Conservation (phyloP, 2,888 invertebrate species). For the Salpingus planirostris region DNA sequence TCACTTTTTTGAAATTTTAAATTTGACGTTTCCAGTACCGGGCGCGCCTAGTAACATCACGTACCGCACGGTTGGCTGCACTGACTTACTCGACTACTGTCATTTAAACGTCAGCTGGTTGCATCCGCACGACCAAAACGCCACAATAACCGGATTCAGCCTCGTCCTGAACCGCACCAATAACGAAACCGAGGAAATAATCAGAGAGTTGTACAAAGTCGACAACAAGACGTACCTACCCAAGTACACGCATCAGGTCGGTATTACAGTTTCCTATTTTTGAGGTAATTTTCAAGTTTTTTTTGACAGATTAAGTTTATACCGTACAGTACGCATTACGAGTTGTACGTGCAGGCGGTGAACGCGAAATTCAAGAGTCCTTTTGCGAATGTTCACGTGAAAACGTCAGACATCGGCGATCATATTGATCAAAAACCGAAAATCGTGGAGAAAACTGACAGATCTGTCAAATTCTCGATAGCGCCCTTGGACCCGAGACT, state of each 20-base stretch:
- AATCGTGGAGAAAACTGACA: slow-evolving; percentile 23
- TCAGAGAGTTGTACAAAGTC: slow-evolving; percentile 28
- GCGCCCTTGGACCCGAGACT: slow-evolving; percentile 27
- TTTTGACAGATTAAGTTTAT: slow-evolving; percentile 28
- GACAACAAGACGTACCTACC: slow-evolving; percentile 24
- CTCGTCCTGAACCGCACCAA: slow-evolving; percentile 28
- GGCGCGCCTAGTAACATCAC: slow-evolving; percentile 30
- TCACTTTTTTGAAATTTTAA: slow-evolving; percentile 6
- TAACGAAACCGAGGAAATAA: slow-evolving; percentile 19
- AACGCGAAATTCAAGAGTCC: slow-evolving; percentile 28
- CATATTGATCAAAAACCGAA: slow-evolving; percentile 31
- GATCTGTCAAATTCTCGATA: slow-evolving; percentile 26
- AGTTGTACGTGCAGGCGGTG: slow-evolving; percentile 28
- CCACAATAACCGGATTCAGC: slow-evolving; percentile 31
- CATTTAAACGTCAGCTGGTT: slow-evolving; percentile 33
- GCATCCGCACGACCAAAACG: slow-evolving; percentile 34
- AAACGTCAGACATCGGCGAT: slow-evolving; percentile 28
- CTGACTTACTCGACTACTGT: slow-evolving; percentile 25
- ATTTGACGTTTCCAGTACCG: slow-evolving; percentile 24
- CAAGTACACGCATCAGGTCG: slow-evolving; percentile 28
- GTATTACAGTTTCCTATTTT: slow-evolving; percentile 1
- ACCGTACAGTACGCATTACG: slow-evolving; percentile 30
- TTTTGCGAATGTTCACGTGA: slow-evolving; percentile 19
- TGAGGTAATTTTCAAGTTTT: neutral
- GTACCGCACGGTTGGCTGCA: slow-evolving; percentile 30